Base-by-base conservation (phyloP, 1,140 invertebrate genomes). In the Bombus superbus region DNA sequence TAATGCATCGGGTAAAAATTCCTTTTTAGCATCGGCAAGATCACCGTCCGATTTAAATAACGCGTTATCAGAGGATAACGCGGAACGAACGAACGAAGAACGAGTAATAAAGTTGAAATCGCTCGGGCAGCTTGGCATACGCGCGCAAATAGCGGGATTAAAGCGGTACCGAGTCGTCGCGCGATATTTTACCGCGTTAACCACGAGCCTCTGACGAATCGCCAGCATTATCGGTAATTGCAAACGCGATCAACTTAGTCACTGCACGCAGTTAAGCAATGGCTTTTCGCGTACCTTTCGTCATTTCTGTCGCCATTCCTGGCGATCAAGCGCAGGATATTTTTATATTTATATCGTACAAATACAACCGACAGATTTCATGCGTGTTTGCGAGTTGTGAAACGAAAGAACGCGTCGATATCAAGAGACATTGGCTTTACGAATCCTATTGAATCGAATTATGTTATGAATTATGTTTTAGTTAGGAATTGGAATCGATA, bases 151-250 rank as follows among this genome's bases (percentile, higher is more conserved):
- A 76, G 74, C 9, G 10, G 35, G 53, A 76, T 76, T 76, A 57
- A 57, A 76, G 22, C 74, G n/a, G 22, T 15, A 10, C 18, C 15
- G 28, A 42, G n/a, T 15, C 32, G 42, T 75, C 32, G 22, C 47
- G 6, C 74, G 22, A 76, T 76, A 74, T 59, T 76, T 76, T 59
- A 57, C 42, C 32, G 44, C 9, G 66, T 38, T 38, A 68, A 42
- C n/a, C 40, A 15, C 62, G 62, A 5, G n/a, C n/a, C 73, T 15
- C 42, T 74, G 44, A 74, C 73, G 73, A 53, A 76, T 76, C 40
- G 18, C 57, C n/a, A 71, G 42, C 64, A 76, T 81, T 85, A 87
- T 76, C 44, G 32, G 53, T 62, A 87, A 87, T 88, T 81, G 59
- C 35, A 38, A 68, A 11, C 66, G 35, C 66, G 66, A 35, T 68